Conservation (phyloP, 2,888 invertebrate genomes). For the Diaprepes abbreviatus region DNA sequence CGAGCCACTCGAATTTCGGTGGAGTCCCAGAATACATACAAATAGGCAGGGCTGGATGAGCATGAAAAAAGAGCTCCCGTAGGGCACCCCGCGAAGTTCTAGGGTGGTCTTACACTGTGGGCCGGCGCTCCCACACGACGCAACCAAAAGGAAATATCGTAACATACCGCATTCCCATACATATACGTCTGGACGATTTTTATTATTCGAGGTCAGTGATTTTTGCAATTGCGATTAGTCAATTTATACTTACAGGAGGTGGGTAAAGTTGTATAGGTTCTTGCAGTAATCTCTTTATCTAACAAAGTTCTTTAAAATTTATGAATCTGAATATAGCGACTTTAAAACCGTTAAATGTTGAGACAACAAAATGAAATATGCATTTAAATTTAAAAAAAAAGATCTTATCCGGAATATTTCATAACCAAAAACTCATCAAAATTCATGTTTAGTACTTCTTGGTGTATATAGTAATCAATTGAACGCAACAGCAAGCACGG, state of each 20-base stretch:
- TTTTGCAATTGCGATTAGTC: slow-evolving; percentile 31
- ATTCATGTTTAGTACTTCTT: too few species aligned
- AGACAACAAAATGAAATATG: too few species aligned
- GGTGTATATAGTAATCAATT: too few species aligned
- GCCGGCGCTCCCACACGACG: slow-evolving; percentile 62
- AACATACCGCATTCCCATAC: slow-evolving; percentile 57
- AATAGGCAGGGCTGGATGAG: slow-evolving; percentile 47
- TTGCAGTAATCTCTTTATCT: too few species aligned
- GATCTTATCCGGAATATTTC: too few species aligned
- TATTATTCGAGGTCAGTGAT: slow-evolving; percentile 44
- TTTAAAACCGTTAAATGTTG: too few species aligned
- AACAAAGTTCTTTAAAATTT: too few species aligned
- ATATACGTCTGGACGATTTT: slow-evolving; percentile 37
- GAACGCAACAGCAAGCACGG: too few species aligned
- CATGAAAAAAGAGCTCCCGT: slow-evolving; percentile 45
- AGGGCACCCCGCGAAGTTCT: slow-evolving; percentile 49
- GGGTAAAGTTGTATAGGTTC: slow-evolving; percentile 15
- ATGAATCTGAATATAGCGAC: too few species aligned
- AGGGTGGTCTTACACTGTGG: slow-evolving; percentile 55
- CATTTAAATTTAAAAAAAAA: too few species aligned
- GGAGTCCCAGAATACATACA: slow-evolving; percentile 22
- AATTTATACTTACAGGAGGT: slow-evolving; percentile 3
- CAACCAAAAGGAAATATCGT: slow-evolving; percentile 55
- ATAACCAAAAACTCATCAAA: too few species aligned
- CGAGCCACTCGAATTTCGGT: slow-evolving; percentile 37